Conservation (phyloP, 2,888 invertebrate species). For the Phanerotoma sp. region DNA sequence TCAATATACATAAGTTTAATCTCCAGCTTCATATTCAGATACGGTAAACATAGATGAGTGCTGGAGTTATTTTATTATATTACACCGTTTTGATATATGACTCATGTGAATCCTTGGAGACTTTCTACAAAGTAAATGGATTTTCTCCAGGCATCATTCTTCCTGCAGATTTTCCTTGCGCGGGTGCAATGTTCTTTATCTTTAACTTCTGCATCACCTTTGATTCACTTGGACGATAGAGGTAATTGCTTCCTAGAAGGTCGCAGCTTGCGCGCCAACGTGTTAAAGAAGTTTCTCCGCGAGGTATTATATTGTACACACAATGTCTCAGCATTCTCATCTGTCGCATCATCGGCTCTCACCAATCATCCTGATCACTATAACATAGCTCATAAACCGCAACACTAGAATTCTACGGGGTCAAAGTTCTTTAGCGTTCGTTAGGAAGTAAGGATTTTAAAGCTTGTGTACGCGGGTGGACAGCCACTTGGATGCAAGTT, state of each 20-base stretch:
- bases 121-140: conserved; percentile 13
- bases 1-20: too few relatives aligned
- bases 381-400: background rate
- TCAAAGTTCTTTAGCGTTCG: conserved; percentile 29
- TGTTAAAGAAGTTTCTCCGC: conserved; percentile 31
- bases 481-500: background rate
- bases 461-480: background rate
- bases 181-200: conserved; percentile 19
- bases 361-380: conserved; percentile 17
- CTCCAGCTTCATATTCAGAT: too few relatives aligned
- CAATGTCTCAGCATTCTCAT: conserved; percentile 11
- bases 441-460: conserved; percentile 3
- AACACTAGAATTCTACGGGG: conserved; percentile 7
- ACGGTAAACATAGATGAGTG: too few relatives aligned
- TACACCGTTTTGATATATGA: conserved; percentile 2
- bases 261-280: conserved; percentile 26
- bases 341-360: conserved; percentile 16
- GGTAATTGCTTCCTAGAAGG: conserved; percentile 36
- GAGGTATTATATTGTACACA: background rate
- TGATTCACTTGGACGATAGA: conserved; percentile 32
- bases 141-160: background rate
- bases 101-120: conserved; percentile 15
- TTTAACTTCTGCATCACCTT: conserved; percentile 27
- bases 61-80: background rate
- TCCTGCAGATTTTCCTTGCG: conserved; percentile 18